Evolutionary conservation across 2,113 vertebrate genomes (phyloP), one percentile per base, ranked within the genome.

Genomic region (Choloepus hoffmanni): DNA sequence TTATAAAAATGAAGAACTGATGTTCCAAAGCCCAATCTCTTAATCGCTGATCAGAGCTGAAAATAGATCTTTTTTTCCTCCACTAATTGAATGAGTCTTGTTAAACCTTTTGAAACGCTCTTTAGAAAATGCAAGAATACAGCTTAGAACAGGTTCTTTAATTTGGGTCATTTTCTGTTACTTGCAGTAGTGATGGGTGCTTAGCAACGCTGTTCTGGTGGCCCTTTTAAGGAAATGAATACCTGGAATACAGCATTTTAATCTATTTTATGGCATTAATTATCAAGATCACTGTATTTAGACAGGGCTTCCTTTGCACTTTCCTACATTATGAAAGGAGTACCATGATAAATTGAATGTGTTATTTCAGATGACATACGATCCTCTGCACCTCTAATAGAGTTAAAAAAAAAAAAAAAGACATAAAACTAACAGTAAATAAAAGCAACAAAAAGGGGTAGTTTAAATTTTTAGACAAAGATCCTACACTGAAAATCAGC

Each of bases 71-170:
- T 96, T 97, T 96, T 96, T 62, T 45, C 36, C 48, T 77, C 89
- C 74, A 92, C 84, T 97, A 95, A 97, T 90, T 96, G 96, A 89
- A 12, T 43, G 94, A 96, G 67, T 96, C 92, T 87, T 26, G 63
- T 95, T 97, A 97, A 97, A 96, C 87, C 97, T 98, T 98, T 95
- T 93, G 13, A 98, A 96, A 96, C 78, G 40, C 82, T 97, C 68
- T 94, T 95, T 40, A 96, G 79, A 96, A 97, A 98, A 97, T 53
- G 65, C 68, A 98, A 97, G 95, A 98, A 94, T 74, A 96, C 21
- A 95, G 97, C 67, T 96, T 70, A 96, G 97, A 93, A 97, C 78
- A 96, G 97, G 93, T 96, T 96, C 87, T 97, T 97, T 95, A 96
- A 97, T 93, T 63, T 97, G 95, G 92, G 96, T 97, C 95, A 96